Conservation (phyloP, 2,113 vertebrate species). For the Solea solea region DNA sequence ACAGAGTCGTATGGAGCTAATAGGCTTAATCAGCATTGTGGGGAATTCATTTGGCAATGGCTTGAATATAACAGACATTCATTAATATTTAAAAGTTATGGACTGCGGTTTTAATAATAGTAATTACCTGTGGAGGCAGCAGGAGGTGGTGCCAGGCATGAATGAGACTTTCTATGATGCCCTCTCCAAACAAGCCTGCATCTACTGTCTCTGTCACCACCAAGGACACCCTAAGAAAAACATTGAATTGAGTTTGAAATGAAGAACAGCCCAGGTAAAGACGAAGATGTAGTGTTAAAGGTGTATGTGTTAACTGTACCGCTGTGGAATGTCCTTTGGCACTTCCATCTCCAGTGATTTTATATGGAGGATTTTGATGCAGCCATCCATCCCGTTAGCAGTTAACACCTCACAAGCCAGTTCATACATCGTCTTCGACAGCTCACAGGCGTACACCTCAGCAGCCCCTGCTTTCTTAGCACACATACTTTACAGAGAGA, state of each 20-base stretch:
- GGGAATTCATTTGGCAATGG: no score
- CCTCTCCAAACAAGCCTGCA: constrained; percentile 97
- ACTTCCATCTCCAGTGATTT: constrained; percentile 95
- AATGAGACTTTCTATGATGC: constrained; percentile 96
- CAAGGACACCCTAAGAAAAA: constrained; percentile 88
- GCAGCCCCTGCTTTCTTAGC: constrained; percentile 91
- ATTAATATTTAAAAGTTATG: not conserved
- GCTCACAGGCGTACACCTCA: constrained; percentile 91
- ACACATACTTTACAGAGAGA: constrained; percentile 87
- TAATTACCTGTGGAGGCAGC: constrained; percentile 88
- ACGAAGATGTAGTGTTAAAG: not conserved
- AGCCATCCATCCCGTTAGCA: constrained; percentile 88
- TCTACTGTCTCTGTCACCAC: constrained; percentile 99
- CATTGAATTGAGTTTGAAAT: not conserved
- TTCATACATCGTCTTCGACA: constrained; percentile 98
- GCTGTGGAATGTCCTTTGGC: constrained; percentile 91
- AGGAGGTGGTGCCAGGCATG: constrained; percentile 97
- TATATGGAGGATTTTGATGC: constrained; percentile 91
- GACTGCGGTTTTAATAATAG: not conserved
- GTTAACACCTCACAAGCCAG: constrained; percentile 90
- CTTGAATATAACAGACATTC: no score
- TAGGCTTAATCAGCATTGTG: no score
- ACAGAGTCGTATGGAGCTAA: no score
- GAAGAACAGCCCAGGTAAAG: not conserved
- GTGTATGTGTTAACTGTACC: constrained; percentile 70